Evolutionary conservation across 92 coral and sea anemone genomes (phyloP).

Genomic region (Pocillopora meandrina): DNA sequence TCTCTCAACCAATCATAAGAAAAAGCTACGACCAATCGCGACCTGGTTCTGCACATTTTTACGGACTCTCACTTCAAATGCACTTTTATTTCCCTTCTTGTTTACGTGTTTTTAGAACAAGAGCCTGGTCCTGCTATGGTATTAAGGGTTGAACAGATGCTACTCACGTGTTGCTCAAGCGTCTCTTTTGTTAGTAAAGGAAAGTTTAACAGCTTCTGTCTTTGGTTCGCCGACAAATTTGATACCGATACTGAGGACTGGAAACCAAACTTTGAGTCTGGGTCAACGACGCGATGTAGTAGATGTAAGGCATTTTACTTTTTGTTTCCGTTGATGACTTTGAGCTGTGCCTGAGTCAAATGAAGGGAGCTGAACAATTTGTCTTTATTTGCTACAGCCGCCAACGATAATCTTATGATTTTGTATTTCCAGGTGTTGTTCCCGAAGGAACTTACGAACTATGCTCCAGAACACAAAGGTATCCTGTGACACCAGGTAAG

Average conservation of each 20-base stretch:
- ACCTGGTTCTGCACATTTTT: no score
- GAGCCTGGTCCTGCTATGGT: slow-evolving; percentile 91
- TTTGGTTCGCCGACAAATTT: slow-evolving; percentile 95
- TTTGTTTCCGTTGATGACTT: background rate
- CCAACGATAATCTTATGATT: background rate
- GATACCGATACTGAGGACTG: slow-evolving; percentile 85
- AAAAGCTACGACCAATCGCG: no score
- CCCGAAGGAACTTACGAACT: slow-evolving; percentile 97
- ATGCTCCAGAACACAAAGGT: slow-evolving; percentile 92
- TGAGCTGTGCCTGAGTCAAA: background rate
- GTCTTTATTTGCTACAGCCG: no score
- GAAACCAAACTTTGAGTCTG: slow-evolving; percentile 74
- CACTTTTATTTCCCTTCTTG: background rate
- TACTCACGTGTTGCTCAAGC: slow-evolving; percentile 93
- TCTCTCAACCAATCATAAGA: no score
- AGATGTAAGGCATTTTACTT: slow-evolving; percentile 21
- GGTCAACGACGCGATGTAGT: slow-evolving; percentile 84
- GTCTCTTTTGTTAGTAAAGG: slow-evolving; percentile 95
- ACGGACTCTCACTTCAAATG: no score
- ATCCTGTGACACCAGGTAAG: slow-evolving; percentile 82
- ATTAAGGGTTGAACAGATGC: slow-evolving; percentile 87
- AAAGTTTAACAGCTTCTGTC: slow-evolving; percentile 86
- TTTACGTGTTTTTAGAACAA: slow-evolving; percentile 45
- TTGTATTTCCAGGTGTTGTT: slow-evolving; percentile 72
- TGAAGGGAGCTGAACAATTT: no score